phyloP scores from a whole-genome alignment of 1,140 invertebrate species.

The Leptinotarsa defecta region DNA sequence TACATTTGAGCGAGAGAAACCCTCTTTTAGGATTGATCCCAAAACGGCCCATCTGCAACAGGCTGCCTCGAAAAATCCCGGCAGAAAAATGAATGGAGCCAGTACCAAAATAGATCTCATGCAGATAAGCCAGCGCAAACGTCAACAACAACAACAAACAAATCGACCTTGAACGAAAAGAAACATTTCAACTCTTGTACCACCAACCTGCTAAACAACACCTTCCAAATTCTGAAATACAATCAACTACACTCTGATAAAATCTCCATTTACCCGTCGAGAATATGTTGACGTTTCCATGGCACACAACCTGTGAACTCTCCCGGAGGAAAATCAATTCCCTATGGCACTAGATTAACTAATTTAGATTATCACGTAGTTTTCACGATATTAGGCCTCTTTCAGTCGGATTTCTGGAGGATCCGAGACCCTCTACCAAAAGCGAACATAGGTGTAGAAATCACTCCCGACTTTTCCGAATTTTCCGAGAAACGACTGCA shows the following conservation, averaged over 20 bases:
- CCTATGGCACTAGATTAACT: background rate
- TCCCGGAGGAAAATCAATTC: slow-evolving; percentile 10
- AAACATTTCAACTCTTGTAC: too few relatives aligned
- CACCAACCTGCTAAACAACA: background rate
- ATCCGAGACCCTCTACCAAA: background rate
- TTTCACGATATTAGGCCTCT: slow-evolving; percentile 7
- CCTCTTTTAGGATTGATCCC: too few relatives aligned
- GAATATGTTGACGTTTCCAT: slow-evolving; percentile 20
- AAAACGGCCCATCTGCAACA: background rate
- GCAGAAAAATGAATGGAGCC: background rate
- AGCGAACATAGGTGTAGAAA: slow-evolving; percentile 8
- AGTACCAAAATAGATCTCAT: background rate
- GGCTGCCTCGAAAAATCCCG: background rate
- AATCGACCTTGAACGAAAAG: too few relatives aligned
- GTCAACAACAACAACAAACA: background rate
- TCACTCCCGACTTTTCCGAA: slow-evolving; percentile 11
- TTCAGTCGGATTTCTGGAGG: background rate
- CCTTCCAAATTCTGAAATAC: background rate
- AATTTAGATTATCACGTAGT: slow-evolving; percentile 4
- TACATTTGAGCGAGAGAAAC: too few relatives aligned
- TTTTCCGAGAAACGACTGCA: slow-evolving; percentile 22
- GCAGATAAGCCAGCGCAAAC: background rate
- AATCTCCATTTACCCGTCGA: background rate
- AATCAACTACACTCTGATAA: background rate
- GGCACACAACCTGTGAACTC: slow-evolving; percentile 14